Base-by-base conservation (phyloP, 2,888 invertebrate genomes). In the Agrochola circellaris region DNA sequence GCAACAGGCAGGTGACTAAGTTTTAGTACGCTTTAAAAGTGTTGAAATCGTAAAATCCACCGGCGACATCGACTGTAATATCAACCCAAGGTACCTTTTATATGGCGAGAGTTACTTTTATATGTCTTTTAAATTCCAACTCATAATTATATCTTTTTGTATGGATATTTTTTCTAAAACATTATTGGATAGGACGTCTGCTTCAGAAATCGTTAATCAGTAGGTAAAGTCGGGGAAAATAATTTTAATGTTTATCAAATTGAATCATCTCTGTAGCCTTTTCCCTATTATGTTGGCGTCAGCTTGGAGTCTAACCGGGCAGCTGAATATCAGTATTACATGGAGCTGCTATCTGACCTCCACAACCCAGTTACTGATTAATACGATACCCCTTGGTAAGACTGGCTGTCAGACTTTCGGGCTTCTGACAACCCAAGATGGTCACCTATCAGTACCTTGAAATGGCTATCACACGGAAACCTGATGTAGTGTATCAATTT, bases 11-110 rank as follows among this genome's bases (percentile, higher is more conserved):
- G 86, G 85, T 89, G 87, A 84, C 90, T 87, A 89, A 90, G 86
- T 91, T 92, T 91, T 88, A 92, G 87, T 90, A 84, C 87, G 83
- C 85, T 88, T 88, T 90, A 80, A 89, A 91, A 89, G 85, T 87
- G 90, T 87, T 89, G 85, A 87, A 86, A 88, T 75, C 90, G 87
- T 93, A 89, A 91, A 91, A 90, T 88, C 88, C 89, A 86, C 88
- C 89, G 88, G 88, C 85, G 88, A 85, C 90, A 88, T 87, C 82
- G 76, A 82, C 81, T 87, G 90, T 90, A 91, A 89, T 91, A 89
- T 89, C 87, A 90, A 88, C 87, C 86, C 84, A 89, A 89, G 82
- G 84, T 85, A 81, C 73, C 85, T 79, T 82, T 76, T 79, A 84
- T 87, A 88, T 85, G 79, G 78, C 74, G 66, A 84, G 75, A 83